These are phyloP conservation scores for Cliona cf. orientalis DNA, from an alignment of 37 sponge, comb jelly and placozoan species.

Conservation along the genomic window DNA sequence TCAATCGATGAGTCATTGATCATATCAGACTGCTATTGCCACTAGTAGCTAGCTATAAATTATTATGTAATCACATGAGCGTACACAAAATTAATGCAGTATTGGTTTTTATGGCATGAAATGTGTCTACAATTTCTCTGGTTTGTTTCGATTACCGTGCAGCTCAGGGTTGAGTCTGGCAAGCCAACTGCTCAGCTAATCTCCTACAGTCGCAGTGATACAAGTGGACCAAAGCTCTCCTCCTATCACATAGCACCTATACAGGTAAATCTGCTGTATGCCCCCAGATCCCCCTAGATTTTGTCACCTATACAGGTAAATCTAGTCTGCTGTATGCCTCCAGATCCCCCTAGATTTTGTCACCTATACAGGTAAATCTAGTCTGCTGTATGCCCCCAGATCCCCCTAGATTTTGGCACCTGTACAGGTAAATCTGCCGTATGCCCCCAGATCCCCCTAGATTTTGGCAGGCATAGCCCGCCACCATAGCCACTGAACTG, in stretches of 20 bases:
- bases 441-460: too few relatives aligned
- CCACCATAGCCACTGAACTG: too few relatives aligned
- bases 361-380: too few relatives aligned
- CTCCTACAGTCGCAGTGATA: conserved; percentile 63
- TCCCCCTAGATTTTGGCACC: conserved; percentile 46
- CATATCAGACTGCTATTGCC: not conserved
- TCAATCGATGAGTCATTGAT: not conserved
- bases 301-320: too few relatives aligned
- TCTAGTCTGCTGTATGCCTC: too few relatives aligned
- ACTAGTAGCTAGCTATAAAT: not conserved
- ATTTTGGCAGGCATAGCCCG: too few relatives aligned
- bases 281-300: too few relatives aligned
- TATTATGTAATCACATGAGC: too few relatives aligned
- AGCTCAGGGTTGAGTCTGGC: conserved; percentile 56
- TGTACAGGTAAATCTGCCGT: conserved; percentile 29
- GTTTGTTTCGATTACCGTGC: not conserved
- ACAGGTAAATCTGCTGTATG: conserved; percentile 38
- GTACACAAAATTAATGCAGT: too few relatives aligned
- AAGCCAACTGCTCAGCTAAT: conserved; percentile 58
- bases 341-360: too few relatives aligned
- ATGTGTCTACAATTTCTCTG: not conserved
- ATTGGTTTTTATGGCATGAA: not conserved
- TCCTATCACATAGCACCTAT: conserved; percentile 40
- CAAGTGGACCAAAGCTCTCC: conserved; percentile 68
- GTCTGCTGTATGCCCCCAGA: too few relatives aligned